A percentile compares a stretch with the other conserved stretches of the same genome.
Evolutionary conservation across 1,140 invertebrate species (phyloP).

Genomic region (Rhagoletis zephyria): DNA sequence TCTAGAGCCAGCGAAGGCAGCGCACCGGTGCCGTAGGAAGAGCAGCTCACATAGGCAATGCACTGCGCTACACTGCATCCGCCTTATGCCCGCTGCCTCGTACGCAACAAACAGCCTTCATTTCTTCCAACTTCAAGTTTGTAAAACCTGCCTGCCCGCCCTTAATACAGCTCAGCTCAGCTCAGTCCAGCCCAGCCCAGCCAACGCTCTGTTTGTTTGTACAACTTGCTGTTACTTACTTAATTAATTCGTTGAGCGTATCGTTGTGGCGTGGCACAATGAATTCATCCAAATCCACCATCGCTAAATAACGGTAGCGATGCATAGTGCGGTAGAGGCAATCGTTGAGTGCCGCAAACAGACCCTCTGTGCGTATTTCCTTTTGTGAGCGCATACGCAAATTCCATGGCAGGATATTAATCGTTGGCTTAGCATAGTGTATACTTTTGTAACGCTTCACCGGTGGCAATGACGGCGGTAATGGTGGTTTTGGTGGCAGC

Average conservation of each 20-base stretch:
- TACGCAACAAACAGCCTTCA: not conserved
- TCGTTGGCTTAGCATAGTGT: slow-evolving; percentile 76
- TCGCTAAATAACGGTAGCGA: slow-evolving; percentile 83
- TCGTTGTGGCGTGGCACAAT: slow-evolving; percentile 87
- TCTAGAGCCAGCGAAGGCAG: not conserved
- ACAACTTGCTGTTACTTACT: slow-evolving; percentile 72
- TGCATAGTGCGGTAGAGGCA: slow-evolving; percentile 93
- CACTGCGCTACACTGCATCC: too few relatives aligned
- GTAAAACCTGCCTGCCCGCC: not conserved
- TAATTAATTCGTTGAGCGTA: slow-evolving; percentile 79
- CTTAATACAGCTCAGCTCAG: not conserved
- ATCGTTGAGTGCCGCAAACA: slow-evolving; percentile 93
- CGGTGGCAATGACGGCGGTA: slow-evolving; percentile 27
- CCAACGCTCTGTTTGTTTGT: not conserved
- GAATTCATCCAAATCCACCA: slow-evolving; percentile 93
- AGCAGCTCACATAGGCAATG: not conserved
- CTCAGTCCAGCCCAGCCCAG: too few relatives aligned
- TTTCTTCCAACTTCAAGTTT: not conserved
- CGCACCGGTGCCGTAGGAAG: not conserved
- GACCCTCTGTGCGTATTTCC: slow-evolving; percentile 92
- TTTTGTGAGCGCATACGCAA: slow-evolving; percentile 90
- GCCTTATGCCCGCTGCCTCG: too few relatives aligned
- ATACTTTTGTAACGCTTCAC: slow-evolving; percentile 47
- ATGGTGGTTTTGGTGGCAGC: not conserved
- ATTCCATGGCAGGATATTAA: slow-evolving; percentile 90